Percentiles rank a stretch among this genome's conserved stretches.
Evolutionary conservation across 2,888 invertebrate species (phyloP).

Genomic region (Pseudococcus jackbeardsleyi): DNA sequence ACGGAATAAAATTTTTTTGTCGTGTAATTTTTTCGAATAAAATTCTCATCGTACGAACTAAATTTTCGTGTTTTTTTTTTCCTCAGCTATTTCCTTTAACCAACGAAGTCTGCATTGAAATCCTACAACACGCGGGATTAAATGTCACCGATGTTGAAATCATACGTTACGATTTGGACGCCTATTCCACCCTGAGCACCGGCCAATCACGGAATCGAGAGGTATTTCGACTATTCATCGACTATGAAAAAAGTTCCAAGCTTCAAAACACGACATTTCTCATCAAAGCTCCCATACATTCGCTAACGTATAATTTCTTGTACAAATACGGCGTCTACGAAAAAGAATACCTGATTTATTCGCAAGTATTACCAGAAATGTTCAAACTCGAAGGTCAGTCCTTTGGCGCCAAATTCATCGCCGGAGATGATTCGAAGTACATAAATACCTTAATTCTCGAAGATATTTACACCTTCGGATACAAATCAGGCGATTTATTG

Average conservation of each 20-base stretch:
- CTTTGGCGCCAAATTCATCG: background rate
- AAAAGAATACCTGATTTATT: background rate
- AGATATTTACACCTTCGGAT: background rate
- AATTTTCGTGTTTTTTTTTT: too few species aligned
- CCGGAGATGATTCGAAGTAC: background rate
- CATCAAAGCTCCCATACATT: background rate
- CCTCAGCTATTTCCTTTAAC: background rate
- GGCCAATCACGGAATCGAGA: background rate
- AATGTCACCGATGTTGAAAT: background rate
- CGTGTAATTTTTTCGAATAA: too few species aligned
- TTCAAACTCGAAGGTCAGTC: background rate
- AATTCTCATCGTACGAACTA: too few species aligned
- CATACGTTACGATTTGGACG: background rate
- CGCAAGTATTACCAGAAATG: background rate
- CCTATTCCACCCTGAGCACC: background rate
- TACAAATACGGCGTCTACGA: slow-evolving; percentile 19
- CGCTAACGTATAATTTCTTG: background rate
- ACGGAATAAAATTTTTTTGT: too few species aligned
- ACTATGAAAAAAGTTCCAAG: background rate
- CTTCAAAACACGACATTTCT: background rate
- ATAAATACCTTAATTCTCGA: background rate
- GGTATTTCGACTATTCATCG: background rate
- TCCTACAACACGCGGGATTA: background rate
- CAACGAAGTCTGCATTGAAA: background rate
- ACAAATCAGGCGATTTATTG: background rate